phyloP scores from a whole-genome alignment of 2,888 invertebrate species.

The Pseudanteris insignis region DNA sequence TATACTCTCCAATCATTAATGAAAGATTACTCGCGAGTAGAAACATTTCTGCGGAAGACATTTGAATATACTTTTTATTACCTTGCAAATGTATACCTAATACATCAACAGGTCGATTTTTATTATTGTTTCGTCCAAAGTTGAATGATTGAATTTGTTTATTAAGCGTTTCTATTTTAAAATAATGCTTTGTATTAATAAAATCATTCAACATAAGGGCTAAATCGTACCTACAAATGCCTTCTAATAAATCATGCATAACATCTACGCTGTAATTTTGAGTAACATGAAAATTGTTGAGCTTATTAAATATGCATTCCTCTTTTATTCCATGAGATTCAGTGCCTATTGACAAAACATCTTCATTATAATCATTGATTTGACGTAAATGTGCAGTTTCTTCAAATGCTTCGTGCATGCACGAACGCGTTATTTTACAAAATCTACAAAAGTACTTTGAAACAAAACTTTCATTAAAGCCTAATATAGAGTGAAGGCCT shows the following conservation, averaged over 20 bases:
- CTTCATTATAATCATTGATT: not conserved
- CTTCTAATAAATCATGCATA: conserved; percentile 24
- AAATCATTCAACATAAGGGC: conserved; percentile 21
- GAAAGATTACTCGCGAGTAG: conserved; percentile 12
- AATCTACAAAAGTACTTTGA: conserved; percentile 10
- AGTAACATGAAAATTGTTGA: conserved; percentile 3
- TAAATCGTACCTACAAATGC: conserved; percentile 40
- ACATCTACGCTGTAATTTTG: conserved; percentile 1
- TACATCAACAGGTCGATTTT: conserved; percentile 22
- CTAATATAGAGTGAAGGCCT: conserved; percentile 19
- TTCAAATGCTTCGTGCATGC: not conserved
- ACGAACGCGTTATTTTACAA: not conserved
- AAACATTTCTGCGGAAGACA: conserved; percentile 19
- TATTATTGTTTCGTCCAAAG: conserved; percentile 12
- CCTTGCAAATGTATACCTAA: not conserved
- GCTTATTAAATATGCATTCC: conserved; percentile 5
- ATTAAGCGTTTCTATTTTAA: conserved; percentile 16
- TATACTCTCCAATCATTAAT: conserved; percentile 19
- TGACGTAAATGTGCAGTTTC: not conserved
- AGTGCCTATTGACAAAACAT: not conserved
- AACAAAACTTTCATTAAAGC: conserved; percentile 27
- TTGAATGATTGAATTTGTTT: conserved; percentile 20
- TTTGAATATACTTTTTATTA: conserved; percentile 10
- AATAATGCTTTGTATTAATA: conserved; percentile 10
- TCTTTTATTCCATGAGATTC: conserved; percentile 10